Evolutionary conservation across 2,113 vertebrate genomes (phyloP).

Genomic region (Mesocricetus auratus): DNA sequence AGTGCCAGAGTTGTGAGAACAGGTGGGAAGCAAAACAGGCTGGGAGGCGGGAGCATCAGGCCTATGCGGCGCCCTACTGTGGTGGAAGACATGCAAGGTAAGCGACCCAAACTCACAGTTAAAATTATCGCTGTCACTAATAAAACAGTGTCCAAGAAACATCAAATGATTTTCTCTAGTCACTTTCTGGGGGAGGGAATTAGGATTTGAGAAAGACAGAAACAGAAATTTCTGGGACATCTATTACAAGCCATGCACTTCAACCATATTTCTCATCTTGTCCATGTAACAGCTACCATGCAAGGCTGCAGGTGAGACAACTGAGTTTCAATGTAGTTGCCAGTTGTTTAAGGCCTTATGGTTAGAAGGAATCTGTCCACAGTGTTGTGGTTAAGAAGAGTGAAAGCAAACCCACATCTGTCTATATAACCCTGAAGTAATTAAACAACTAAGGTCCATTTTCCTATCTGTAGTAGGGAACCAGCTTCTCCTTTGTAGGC

Average conservation of each 20-base stretch:
- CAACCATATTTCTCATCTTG: slow-evolving; percentile 37
- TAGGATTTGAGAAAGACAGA: neutral
- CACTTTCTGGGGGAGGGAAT: neutral
- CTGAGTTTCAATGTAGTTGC: neutral
- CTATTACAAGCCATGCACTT: neutral
- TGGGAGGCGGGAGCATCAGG: neutral
- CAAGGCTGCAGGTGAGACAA: neutral
- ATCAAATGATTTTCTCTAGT: slow-evolving; percentile 21
- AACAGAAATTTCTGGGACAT: slow-evolving; percentile 51
- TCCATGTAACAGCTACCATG: neutral
- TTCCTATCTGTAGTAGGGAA: slow-evolving; percentile 15
- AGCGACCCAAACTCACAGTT: neutral
- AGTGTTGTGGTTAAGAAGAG: slow-evolving; percentile 1
- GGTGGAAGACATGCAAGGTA: neutral
- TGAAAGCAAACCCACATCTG: slow-evolving; percentile 30
- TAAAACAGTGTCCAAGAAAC: slow-evolving; percentile 25
- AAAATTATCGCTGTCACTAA: slow-evolving; percentile 26
- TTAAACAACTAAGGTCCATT: neutral
- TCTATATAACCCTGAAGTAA: slow-evolving; percentile 4
- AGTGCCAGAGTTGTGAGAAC: slow-evolving; percentile 66
- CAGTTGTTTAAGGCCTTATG: neutral
- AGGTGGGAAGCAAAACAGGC: slow-evolving; percentile 26
- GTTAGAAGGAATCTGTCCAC: neutral
- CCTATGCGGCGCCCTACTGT: neutral
- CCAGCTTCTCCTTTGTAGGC: neutral